Base-by-base conservation (phyloP, 2,888 invertebrate genomes). In the Polietes domitor region DNA sequence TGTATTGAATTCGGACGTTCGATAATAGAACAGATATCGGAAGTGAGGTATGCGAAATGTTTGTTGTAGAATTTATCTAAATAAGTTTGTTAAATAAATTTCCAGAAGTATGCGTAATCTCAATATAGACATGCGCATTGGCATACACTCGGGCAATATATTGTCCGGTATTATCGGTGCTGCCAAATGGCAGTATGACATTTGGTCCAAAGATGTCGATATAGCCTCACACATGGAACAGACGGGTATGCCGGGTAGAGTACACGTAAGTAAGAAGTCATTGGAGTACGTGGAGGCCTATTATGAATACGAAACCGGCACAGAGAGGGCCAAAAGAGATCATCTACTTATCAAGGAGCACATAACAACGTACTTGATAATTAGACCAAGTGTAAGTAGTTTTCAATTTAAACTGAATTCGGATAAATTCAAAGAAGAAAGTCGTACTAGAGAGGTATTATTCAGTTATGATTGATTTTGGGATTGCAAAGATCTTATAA, bases 221-320 rank as follows among this genome's bases (percentile, higher is more conserved):
- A 96, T 98, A 88, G 98, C 99, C 0, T 98, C 98, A 92, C 96
- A 96, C 90, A 97, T 99, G 96, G 99, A 99, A 91, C 96, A 97
- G 53, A 96, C 97, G 0, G 99, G 99, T 4, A 93, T 95, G 88
- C 95, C 98, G 0, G 98, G 98, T 95, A 95, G 96, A 90, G 96
- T 98, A 0, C 98, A 98, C 91, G 94, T 98, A 5, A 97, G 97
- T 0, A 94, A 95, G 88, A 95, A 96, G 91, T 98, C 97, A 0
- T 93, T 96, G 85, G 93, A 96, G 71, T 93, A 96, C 77, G 92
- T 98, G 47, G 94, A 95, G 73, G 93, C 93, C 55, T 94, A 94
- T 37, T 94, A 94, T 87, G 93, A 94, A 87, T 98, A 96, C 88
- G 94, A 95, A 85, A 96, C 96, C 85, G 95, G 95, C 87, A 94